phyloP scores from a whole-genome alignment of 2,888 invertebrate genomes.

The Cantharis rufa region DNA sequence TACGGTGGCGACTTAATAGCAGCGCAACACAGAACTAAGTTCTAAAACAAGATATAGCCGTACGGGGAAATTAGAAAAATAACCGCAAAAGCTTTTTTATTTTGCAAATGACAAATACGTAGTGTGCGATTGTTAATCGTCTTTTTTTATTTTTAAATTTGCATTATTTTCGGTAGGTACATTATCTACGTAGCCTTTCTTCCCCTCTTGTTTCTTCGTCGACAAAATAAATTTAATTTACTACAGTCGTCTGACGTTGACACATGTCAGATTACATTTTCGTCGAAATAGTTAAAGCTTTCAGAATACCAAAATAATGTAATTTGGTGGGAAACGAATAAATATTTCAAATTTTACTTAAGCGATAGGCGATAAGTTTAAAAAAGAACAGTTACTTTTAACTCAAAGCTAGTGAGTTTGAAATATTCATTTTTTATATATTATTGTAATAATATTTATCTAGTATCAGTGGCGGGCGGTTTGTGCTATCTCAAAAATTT shows the following conservation, averaged over 20 bases:
- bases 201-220: conserved; percentile 25
- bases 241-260: conserved; percentile 27
- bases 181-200: neutral
- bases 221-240: conserved; percentile 29
- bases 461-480: neutral
- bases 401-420: neutral
- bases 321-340: conserved; percentile 27
- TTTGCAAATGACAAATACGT: neutral
- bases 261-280: conserved; percentile 31
- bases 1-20: conserved; percentile 31
- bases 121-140: neutral
- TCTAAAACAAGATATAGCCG: conserved; percentile 20
- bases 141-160: neutral
- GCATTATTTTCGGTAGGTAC: neutral
- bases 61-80: conserved; percentile 19
- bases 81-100: neutral
- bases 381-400: neutral
- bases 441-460: neutral
- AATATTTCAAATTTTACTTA: conserved; percentile 20
- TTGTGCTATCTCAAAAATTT: too few relatives aligned
- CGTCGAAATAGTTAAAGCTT: conserved; percentile 26
- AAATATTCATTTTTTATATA: neutral
- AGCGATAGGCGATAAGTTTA: conserved; percentile 11
- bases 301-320: conserved; percentile 27
- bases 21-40: conserved; percentile 20